phyloP scores from a whole-genome alignment of 2,113 vertebrate genomes.

The Rhipidura dahli region DNA sequence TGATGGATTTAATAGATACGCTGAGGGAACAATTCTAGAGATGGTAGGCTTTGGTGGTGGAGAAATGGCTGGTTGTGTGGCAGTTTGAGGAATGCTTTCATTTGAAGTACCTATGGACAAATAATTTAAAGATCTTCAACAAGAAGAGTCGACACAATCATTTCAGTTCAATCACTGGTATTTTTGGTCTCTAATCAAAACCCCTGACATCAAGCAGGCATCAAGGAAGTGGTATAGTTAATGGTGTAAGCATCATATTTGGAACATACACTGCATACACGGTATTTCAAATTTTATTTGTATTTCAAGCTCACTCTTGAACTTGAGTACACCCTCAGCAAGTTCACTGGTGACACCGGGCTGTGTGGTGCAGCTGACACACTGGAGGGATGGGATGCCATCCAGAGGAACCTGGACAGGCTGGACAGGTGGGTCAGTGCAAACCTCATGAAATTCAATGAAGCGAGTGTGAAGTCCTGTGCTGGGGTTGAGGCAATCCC shows the following conservation, averaged over 20 bases:
- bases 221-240: neutral
- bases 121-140: neutral
- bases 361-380: neutral
- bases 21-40: slow-evolving; percentile 74
- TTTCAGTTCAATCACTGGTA: neutral
- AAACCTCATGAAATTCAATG: neutral
- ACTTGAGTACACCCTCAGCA: neutral
- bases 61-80: slow-evolving; percentile 74
- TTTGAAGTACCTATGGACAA: slow-evolving; percentile 73
- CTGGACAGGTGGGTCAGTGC: neutral
- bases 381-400: neutral
- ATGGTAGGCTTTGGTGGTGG: slow-evolving; percentile 77
- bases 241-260: neutral
- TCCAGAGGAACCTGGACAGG: neutral
- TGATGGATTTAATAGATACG: slow-evolving; percentile 74
- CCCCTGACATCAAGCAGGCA: neutral
- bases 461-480: neutral
- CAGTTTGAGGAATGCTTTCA: slow-evolving; percentile 81
- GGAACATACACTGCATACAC: neutral
- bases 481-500: neutral
- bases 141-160: neutral
- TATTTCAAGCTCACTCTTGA: neutral
- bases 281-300: too few species aligned
- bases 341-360: neutral
- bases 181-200: neutral